Evolutionary conservation across 2,888 invertebrate species (phyloP), one percentile per base, ranked within the genome.

Genomic region (Lasioglossum leucozonium): DNA sequence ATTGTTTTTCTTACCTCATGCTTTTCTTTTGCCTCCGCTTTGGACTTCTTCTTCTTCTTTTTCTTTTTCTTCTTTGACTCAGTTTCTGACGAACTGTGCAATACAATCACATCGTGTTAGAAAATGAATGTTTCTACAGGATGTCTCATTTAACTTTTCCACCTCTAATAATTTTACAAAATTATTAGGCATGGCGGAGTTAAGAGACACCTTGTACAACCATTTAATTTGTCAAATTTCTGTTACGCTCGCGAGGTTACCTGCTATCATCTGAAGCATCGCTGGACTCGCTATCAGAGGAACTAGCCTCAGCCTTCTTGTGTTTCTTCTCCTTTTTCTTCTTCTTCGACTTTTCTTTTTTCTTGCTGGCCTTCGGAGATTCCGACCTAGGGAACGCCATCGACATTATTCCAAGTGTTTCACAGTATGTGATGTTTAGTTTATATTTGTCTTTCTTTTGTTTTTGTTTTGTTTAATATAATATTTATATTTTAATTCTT

Each of bases 21-120:
- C 75, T 93, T 94, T 76, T 95, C 93, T 94, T 95, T 90, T 94
- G 94, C 92, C 93, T 95, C 87, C 84, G 92, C 90, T 94, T 97
- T 97, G 0, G 97, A 96, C 94, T 97, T 97, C 95, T 97, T 98
- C 96, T 97, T 97, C 95, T 97, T 97, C 87, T 97, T 98, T 96
- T 97, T 97, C 95, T 97, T 97, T 87, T 96, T 95, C 93, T 96
- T 97, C 95, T 97, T 97, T 42, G 96, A 96, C 93, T 97, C 97
- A 89, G 97, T 97, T 92, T 96, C 96, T 77, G 97, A 97, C 71
- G 96, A 96, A 93, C 98, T 98, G 95, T 3, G 95, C 44, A 86
- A 75, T 34, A 77, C 78, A 85, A 78, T 81, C 67, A 74, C 44
- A 69, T 69, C 65, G 13, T 18, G 75, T 67, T 72, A 67, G 4